phyloP scores from a whole-genome alignment of 1,140 invertebrate species.

The Grapholita molesta region DNA sequence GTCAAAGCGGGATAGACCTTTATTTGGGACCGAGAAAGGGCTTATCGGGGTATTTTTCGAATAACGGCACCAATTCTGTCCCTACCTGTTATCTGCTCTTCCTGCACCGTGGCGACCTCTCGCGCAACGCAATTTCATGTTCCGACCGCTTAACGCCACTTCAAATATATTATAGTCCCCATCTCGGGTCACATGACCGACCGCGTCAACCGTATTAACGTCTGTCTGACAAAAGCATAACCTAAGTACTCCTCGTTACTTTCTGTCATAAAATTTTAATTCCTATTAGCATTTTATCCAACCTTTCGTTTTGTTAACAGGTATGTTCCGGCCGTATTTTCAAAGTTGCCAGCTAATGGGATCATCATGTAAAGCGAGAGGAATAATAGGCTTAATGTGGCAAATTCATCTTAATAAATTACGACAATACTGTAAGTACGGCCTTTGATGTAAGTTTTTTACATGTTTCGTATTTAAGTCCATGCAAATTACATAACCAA shows the following conservation, averaged over 20 bases:
- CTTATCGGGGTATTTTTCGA: constrained; percentile 53
- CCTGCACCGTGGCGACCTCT: constrained; percentile 34
- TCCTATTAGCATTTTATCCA: constrained; percentile 22
- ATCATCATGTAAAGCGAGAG: constrained; percentile 19
- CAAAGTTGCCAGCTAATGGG: constrained; percentile 14
- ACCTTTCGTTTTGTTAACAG: constrained; percentile 40
- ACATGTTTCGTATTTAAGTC: constrained; percentile 19
- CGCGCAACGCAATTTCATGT: constrained; percentile 30
- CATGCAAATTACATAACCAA: not conserved
- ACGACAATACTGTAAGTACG: constrained; percentile 28
- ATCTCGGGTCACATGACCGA: constrained; percentile 29
- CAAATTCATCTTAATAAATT: constrained; percentile 36
- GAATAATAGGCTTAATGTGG: constrained; percentile 22
- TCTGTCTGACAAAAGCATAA: constrained; percentile 33
- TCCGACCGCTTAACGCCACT: constrained; percentile 36
- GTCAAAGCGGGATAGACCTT: constrained; percentile 28
- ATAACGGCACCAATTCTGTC: constrained; percentile 50
- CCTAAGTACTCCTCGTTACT: constrained; percentile 24
- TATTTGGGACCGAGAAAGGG: constrained; percentile 43
- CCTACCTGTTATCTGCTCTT: constrained; percentile 51
- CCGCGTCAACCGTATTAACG: constrained; percentile 39
- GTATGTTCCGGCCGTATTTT: constrained; percentile 28
- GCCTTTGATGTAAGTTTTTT: constrained; percentile 31
- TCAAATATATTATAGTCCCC: constrained; percentile 36
- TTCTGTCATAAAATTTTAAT: constrained; percentile 43